These are phyloP conservation scores for Diloba caeruleocephala DNA, from an alignment of 2,888 invertebrate genomes.

Conservation along the genomic window DNA sequence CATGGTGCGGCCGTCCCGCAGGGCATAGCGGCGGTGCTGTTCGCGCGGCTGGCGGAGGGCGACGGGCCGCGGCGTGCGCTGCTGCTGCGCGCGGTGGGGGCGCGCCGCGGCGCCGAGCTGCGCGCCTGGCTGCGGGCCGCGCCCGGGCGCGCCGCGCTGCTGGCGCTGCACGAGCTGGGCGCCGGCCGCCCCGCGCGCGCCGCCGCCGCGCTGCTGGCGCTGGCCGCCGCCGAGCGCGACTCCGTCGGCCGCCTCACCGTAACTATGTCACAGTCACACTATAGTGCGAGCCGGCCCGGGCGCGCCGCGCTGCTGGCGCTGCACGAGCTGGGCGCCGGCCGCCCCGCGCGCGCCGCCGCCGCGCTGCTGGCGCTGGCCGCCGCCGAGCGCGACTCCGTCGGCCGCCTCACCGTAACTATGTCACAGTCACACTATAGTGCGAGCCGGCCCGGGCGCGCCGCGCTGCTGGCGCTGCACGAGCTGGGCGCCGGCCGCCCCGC, in stretches of 20 bases:
- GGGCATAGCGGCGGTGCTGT: constrained; percentile 72
- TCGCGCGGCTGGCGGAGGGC: constrained; percentile 63
- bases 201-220: constrained; percentile 81
- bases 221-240: constrained; percentile 4
- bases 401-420: no score
- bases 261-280: no score
- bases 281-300: no score
- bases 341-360: no score
- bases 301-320: no score
- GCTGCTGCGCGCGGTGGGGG: constrained; percentile 43
- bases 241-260: not conserved
- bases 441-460: no score
- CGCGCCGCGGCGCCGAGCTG: constrained; percentile 39
- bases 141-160: constrained; percentile 40
- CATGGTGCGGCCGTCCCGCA: constrained; percentile 33
- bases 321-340: no score
- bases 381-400: no score
- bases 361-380: no score
- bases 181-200: constrained; percentile 37
- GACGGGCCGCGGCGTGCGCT: constrained; percentile 41
- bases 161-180: constrained; percentile 57
- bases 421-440: no score
- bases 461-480: no score
- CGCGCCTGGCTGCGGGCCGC: constrained; percentile 46
- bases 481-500: no score